A percentile compares a stretch with the other conserved stretches of the same genome.
Conservation (phyloP, 2,113 vertebrate species). For the Circaetus gallicus region DNA sequence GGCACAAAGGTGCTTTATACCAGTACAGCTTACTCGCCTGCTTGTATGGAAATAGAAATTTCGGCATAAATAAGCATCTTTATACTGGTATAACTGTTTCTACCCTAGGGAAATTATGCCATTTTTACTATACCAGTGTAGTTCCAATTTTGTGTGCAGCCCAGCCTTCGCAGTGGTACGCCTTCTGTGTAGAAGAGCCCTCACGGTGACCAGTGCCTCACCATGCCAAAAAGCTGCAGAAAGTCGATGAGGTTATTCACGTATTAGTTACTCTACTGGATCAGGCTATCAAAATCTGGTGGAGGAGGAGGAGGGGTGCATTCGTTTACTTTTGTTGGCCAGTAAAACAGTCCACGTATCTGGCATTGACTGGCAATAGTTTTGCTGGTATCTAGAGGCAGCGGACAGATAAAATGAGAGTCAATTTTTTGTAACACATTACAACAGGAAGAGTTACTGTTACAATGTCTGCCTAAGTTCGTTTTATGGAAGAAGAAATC, state of each 20-base stretch:
- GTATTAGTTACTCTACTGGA: not conserved
- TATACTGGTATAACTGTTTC: not conserved
- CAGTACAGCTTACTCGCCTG: not conserved
- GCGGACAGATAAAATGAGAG: not conserved
- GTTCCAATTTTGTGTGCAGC: not conserved
- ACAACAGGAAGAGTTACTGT: not conserved
- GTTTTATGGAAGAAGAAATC: not conserved
- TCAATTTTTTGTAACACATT: not conserved
- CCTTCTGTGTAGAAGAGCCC: not conserved
- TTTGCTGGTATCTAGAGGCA: not conserved
- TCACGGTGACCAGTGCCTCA: not conserved
- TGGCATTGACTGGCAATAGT: not conserved
- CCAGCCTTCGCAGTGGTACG: not conserved
- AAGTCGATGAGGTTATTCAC: not conserved
- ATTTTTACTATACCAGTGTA: not conserved
- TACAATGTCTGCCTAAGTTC: not conserved
- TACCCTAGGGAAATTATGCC: not conserved
- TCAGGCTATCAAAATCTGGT: not conserved
- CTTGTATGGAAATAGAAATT: conserved; percentile 14
- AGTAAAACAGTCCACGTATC: not conserved
- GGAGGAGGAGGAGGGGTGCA: not conserved
- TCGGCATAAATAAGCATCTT: not conserved
- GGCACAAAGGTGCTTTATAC: not conserved
- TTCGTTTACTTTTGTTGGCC: not conserved
- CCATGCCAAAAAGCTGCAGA: not conserved